A percentile compares a stretch with the other conserved stretches of the same genome.
Evolutionary conservation across 2,113 vertebrate genomes (phyloP).

Genomic region (Aphyosemion australe): DNA sequence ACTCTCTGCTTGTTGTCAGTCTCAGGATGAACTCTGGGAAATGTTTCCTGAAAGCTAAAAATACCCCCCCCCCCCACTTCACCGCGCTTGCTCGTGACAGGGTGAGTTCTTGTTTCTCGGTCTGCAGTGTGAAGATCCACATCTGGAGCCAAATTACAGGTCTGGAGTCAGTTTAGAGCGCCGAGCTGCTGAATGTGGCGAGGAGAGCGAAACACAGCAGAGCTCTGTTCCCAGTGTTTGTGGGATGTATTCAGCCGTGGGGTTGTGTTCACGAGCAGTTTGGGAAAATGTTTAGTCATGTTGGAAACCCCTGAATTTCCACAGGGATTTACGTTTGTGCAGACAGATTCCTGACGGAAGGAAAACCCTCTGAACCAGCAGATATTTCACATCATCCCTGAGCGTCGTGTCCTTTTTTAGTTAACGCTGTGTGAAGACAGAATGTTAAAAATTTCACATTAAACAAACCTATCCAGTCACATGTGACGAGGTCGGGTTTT

Average conservation of each 20-base stretch:
- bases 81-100: background rate
- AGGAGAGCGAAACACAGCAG: conserved; percentile 4
- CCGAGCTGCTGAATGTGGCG: conserved; percentile 1
- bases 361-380: background rate
- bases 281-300: background rate
- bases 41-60: conserved; percentile 15
- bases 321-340: background rate
- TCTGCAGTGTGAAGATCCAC: conserved; percentile 8
- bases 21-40: background rate
- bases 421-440: background rate
- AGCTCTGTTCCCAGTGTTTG: conserved; percentile 20
- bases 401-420: too few species aligned
- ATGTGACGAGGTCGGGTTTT: background rate
- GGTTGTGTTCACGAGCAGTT: background rate
- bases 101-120: conserved; percentile 3
- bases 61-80: background rate
- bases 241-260: background rate
- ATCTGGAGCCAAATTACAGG: conserved; percentile 32
- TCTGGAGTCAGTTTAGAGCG: conserved; percentile 14
- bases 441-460: too few species aligned
- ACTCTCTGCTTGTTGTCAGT: background rate
- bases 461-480: background rate
- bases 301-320: background rate
- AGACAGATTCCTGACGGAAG: background rate
- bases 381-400: background rate